phyloP scores from a whole-genome alignment of 2,797 vertebrate genomes.

The Tinamus major region DNA sequence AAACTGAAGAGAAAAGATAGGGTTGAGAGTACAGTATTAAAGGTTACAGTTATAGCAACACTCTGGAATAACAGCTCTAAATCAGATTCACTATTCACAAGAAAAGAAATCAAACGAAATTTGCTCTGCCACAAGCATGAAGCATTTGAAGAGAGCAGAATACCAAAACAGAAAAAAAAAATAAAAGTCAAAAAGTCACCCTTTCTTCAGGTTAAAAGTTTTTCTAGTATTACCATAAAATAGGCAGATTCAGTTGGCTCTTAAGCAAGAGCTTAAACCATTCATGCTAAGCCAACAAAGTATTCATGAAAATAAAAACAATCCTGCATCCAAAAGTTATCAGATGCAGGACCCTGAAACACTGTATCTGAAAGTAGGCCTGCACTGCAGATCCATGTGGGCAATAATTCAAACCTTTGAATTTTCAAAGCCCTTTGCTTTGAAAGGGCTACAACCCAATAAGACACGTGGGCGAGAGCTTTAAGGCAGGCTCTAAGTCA shows the following conservation, averaged over 20 bases:
- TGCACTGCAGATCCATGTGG: not conserved
- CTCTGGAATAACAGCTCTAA: not conserved
- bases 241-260: not conserved
- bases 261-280: slow-evolving; percentile 9
- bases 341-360: not conserved
- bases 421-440: no score
- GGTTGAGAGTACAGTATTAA: not conserved
- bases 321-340: not conserved
- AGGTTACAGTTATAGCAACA: not conserved
- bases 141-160: slow-evolving; percentile 18
- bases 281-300: not conserved
- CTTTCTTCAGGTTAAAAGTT: not conserved
- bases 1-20: not conserved
- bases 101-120: slow-evolving; percentile 8
- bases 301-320: slow-evolving; percentile 39
- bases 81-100: not conserved
- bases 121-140: not conserved
- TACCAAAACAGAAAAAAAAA: not conserved
- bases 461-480: not conserved
- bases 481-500: not conserved
- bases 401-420: accelerated
- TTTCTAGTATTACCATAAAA: not conserved
- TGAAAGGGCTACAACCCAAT: not conserved
- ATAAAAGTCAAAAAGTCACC: not conserved
- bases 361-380: not conserved